Conservation (phyloP, 2,888 invertebrate species). For the Kuschelorhynchus macadamiae region DNA sequence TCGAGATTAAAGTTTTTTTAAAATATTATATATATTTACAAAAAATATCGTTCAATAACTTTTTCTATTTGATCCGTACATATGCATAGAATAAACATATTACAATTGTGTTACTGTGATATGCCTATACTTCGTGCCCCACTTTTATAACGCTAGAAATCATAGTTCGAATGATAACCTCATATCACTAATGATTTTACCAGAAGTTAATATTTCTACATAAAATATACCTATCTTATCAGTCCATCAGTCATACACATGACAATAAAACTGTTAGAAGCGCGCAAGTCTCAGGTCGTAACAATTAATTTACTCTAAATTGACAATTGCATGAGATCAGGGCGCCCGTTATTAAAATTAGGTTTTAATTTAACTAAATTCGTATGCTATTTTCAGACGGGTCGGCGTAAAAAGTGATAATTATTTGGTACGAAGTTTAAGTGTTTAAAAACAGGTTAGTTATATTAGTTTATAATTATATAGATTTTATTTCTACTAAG, state of each 20-base stretch:
- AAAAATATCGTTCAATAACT: too few relatives aligned
- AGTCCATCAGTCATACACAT: conserved; percentile 11
- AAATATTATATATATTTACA: too few relatives aligned
- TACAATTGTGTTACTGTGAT: too few relatives aligned
- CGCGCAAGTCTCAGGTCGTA: conserved; percentile 37
- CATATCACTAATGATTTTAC: too few relatives aligned
- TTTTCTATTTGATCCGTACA: too few relatives aligned
- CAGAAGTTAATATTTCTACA: neutral
- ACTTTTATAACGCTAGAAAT: too few relatives aligned
- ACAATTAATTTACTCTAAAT: conserved; percentile 41
- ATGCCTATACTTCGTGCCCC: too few relatives aligned
- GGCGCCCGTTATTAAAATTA: conserved; percentile 25
- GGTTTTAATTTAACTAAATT: conserved; percentile 5
- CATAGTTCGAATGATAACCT: too few relatives aligned
- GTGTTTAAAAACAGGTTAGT: conserved; percentile 7
- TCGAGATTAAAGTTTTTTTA: too few relatives aligned
- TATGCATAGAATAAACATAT: too few relatives aligned
- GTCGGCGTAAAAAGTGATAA: neutral
- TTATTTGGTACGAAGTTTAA: neutral
- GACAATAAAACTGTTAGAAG: conserved; percentile 18
- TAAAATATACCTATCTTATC: conserved; percentile 28
- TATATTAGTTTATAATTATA: neutral
- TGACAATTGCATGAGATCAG: conserved; percentile 32
- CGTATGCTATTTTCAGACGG: neutral
- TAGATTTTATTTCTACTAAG: too few relatives aligned